These are phyloP conservation scores for Fragum whitleyi DNA, from an alignment of 2,888 invertebrate species.

Conservation along the genomic window DNA sequence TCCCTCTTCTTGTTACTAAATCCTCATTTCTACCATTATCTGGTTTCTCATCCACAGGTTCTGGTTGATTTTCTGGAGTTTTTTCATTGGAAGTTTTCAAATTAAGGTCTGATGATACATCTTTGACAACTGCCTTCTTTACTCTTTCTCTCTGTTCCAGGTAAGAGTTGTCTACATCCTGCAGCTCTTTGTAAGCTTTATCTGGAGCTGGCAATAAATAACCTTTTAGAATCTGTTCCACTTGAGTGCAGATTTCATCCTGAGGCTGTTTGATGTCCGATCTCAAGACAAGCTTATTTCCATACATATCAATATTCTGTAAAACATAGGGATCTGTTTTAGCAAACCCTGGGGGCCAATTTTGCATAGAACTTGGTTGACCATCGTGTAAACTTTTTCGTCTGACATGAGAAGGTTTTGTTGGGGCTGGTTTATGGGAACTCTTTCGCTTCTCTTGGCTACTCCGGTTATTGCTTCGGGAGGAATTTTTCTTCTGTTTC, in stretches of 20 bases:
- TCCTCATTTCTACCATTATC: not conserved
- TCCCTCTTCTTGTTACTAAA: not conserved
- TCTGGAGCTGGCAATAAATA: slow-evolving; percentile 65
- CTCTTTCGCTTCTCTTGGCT: slow-evolving; percentile 14
- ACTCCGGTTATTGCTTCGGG: slow-evolving; percentile 22
- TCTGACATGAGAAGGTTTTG: not conserved
- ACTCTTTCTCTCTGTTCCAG: slow-evolving; percentile 38
- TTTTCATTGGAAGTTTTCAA: not conserved
- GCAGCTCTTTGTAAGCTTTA: slow-evolving; percentile 61
- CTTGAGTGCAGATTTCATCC: slow-evolving; percentile 70
- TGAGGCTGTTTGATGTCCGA: slow-evolving; percentile 42
- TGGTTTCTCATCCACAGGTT: not conserved
- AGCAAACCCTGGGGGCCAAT: slow-evolving; percentile 59
- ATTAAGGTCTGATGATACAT: not conserved
- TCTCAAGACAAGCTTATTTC: slow-evolving; percentile 23
- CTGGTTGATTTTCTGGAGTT: not conserved
- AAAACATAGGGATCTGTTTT: slow-evolving; percentile 34
- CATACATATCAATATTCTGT: slow-evolving; percentile 30
- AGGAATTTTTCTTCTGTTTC: slow-evolving; percentile 39
- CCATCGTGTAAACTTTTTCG: slow-evolving; percentile 2
- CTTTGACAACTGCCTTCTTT: not conserved
- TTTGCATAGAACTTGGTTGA: slow-evolving; percentile 7
- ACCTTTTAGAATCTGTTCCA: slow-evolving; percentile 73
- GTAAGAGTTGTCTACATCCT: slow-evolving; percentile 55
- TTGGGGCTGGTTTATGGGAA: not conserved